Evolutionary conservation across 2,797 vertebrate species (phyloP).

Genomic region (Dendrocincla fuliginosa): DNA sequence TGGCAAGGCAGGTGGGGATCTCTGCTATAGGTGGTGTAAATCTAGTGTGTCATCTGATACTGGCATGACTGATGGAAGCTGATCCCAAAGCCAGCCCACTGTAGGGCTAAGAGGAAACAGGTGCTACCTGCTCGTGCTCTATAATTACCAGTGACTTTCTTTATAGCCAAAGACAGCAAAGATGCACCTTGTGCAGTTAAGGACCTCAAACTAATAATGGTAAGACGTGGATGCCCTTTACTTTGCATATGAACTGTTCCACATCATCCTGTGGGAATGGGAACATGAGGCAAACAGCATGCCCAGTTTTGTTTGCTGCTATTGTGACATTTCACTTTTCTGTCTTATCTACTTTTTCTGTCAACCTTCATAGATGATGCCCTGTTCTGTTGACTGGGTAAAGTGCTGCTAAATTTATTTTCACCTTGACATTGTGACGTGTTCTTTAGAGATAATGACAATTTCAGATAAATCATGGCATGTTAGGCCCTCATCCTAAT

Average conservation of each 20-base stretch:
- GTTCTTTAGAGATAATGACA: neutral
- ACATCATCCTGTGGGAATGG: rapidly evolving
- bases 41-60: neutral
- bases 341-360: neutral
- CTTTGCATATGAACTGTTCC: neutral
- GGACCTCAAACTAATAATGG: neutral
- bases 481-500: neutral
- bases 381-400: neutral
- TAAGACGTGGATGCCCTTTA: neutral
- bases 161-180: neutral
- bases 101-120: neutral
- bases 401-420: neutral
- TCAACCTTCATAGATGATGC: neutral
- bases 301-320: neutral
- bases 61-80: neutral
- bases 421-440: neutral
- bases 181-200: neutral
- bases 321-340: neutral
- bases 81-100: neutral
- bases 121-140: neutral
- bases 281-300: neutral
- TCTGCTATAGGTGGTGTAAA: neutral
- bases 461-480: neutral
- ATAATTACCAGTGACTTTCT: neutral
- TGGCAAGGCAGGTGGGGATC: neutral